Evolutionary conservation across 2,113 vertebrate genomes (phyloP).

Genomic region (Colistium nudipinnis): DNA sequence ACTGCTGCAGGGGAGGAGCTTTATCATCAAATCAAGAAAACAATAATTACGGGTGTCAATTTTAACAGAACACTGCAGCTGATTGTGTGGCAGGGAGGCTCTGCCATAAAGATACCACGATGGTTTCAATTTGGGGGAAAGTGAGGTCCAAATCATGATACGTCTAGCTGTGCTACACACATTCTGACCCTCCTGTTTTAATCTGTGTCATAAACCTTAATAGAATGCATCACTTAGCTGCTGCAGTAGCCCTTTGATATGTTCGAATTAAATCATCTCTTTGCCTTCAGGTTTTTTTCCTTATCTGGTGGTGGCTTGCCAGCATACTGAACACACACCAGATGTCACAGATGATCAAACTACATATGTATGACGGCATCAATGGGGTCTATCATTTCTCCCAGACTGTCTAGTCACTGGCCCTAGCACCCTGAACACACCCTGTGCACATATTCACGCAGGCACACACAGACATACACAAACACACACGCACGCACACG

Average conservation of each 20-base stretch:
- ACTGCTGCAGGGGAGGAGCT: background rate
- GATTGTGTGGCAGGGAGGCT: background rate
- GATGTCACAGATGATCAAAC: background rate
- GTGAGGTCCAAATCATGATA: background rate
- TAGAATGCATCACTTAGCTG: background rate
- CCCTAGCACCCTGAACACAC: conserved; percentile 6
- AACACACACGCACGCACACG: background rate
- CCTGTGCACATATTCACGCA: background rate
- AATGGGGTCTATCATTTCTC: background rate
- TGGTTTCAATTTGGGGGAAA: background rate
- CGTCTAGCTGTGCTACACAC: background rate
- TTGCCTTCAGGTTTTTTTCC: background rate
- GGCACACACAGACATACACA: background rate
- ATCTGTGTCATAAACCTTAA: background rate
- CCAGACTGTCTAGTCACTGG: background rate
- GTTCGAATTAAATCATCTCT: background rate
- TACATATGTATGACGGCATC: background rate
- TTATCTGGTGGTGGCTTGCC: background rate
- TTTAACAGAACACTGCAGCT: background rate
- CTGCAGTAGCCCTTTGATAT: conserved; percentile 8
- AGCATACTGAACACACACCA: background rate
- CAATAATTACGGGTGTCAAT: background rate
- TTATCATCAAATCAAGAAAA: background rate
- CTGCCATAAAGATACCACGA: background rate
- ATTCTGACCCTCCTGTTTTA: background rate